Percentiles rank a stretch among this genome's conserved stretches.
Evolutionary conservation across 1,140 invertebrate species (phyloP).

Genomic region (Ceratosolen fusciceps): DNA sequence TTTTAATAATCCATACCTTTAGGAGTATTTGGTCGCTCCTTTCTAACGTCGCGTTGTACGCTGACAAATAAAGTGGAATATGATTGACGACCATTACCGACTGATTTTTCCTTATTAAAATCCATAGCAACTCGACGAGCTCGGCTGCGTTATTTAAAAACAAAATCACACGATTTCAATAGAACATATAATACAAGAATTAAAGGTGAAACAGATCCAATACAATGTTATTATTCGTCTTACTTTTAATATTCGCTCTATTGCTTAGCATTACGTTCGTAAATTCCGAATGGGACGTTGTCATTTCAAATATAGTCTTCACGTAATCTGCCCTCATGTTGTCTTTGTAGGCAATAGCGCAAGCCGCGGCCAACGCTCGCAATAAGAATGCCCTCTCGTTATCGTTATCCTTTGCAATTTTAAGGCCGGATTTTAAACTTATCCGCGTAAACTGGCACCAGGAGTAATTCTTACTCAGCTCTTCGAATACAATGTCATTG

Average conservation of each 20-base stretch:
- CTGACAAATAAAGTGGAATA: slow-evolving; percentile 79
- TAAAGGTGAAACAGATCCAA: no score
- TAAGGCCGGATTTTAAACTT: slow-evolving; percentile 77
- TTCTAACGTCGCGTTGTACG: slow-evolving; percentile 79
- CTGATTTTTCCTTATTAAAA: slow-evolving; percentile 75
- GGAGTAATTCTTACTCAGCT: slow-evolving; percentile 72
- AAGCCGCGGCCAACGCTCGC: slow-evolving; percentile 72
- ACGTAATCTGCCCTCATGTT: slow-evolving; percentile 70
- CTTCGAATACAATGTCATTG: slow-evolving; percentile 66
- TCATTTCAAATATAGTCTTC: slow-evolving; percentile 79
- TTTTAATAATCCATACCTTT: slow-evolving; percentile 60
- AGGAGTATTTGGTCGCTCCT: slow-evolving; percentile 77
- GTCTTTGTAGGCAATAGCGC: slow-evolving; percentile 74
- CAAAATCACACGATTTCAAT: background rate
- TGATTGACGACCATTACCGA: slow-evolving; percentile 76
- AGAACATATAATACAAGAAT: background rate
- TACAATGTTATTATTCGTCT: slow-evolving; percentile 51
- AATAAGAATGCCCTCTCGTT: slow-evolving; percentile 68
- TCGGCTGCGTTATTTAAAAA: slow-evolving; percentile 60
- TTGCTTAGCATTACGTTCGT: slow-evolving; percentile 76
- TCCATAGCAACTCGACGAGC: slow-evolving; percentile 75
- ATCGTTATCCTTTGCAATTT: slow-evolving; percentile 67
- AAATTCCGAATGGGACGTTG: slow-evolving; percentile 82
- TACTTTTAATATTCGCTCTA: slow-evolving; percentile 67
- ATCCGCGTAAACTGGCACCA: slow-evolving; percentile 79